A percentile compares a stretch with the other conserved stretches of the same genome.
These are phyloP conservation scores for Drosophila picticornis DNA, from an alignment of 2,888 invertebrate genomes.

Conservation along the genomic window DNA sequence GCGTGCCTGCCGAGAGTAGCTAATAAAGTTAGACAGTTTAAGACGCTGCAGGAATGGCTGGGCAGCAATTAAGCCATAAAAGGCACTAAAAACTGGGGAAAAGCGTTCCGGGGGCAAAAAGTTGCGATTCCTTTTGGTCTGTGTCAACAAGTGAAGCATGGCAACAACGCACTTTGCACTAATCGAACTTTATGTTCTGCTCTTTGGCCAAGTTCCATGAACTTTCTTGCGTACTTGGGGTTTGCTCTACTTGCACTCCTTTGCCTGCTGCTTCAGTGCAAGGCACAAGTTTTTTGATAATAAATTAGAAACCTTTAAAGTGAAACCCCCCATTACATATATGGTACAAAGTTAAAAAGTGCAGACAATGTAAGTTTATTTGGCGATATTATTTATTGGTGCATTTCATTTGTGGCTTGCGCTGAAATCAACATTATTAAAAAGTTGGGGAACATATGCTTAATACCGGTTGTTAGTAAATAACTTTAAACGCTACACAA, in stretches of 20 bases:
- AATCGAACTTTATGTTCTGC: constrained; percentile 70
- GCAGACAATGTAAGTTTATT: constrained; percentile 28
- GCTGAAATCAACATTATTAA: constrained; percentile 1
- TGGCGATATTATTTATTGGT: constrained; percentile 33
- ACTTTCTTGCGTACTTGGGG: constrained; percentile 44
- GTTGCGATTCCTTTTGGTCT: constrained; percentile 29
- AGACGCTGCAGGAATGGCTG: constrained; percentile 41
- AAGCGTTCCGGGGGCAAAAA: constrained; percentile 20
- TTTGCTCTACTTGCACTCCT: constrained; percentile 22
- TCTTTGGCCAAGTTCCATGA: constrained; percentile 50
- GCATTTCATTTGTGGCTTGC: constrained; percentile 4
- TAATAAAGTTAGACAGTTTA: constrained; percentile 68
- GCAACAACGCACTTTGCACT: constrained; percentile 61
- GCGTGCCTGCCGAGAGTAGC: constrained; percentile 48
- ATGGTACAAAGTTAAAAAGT: constrained; percentile 25
- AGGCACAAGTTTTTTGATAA: constrained; percentile 40
- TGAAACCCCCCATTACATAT: constrained; percentile 6
- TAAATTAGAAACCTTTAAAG: constrained; percentile 56
- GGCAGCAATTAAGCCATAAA: constrained; percentile 62
- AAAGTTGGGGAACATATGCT: background rate
- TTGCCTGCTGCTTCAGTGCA: background rate
- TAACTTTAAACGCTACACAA: background rate
- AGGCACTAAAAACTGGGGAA: constrained; percentile 38
- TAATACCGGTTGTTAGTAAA: background rate
- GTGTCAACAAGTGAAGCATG: constrained; percentile 59